Percentiles rank a stretch among this genome's conserved stretches.
Evolutionary conservation across 2,797 vertebrate genomes (phyloP).

Genomic region (Catharus ustulatus): DNA sequence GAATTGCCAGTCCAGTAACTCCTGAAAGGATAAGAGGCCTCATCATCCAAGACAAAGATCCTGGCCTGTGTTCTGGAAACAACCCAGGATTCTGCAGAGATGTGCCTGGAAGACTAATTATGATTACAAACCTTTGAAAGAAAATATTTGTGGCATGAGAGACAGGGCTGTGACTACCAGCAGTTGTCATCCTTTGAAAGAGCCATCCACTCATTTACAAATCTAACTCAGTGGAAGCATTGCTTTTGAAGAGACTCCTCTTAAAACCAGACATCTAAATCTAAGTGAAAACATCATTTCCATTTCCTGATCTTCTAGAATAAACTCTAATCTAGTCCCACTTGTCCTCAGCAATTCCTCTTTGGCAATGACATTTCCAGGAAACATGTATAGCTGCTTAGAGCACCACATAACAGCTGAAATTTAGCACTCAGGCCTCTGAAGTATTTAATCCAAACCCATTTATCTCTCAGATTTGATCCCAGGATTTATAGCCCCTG

Average conservation of each 20-base stretch:
- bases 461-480: not conserved
- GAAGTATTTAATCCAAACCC: not conserved
- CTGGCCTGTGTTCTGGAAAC: not conserved
- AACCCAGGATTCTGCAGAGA: not conserved
- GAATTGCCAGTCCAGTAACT: not conserved
- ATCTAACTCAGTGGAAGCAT: not conserved
- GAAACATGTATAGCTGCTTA: not conserved
- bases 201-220: not conserved
- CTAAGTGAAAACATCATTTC: not conserved
- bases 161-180: not conserved
- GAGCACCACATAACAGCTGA: not conserved
- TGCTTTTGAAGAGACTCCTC: not conserved
- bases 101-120: not conserved
- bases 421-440: not conserved
- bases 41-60: not conserved
- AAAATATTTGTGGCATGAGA: not conserved
- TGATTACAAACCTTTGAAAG: not conserved
- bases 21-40: not conserved
- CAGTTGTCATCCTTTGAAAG: not conserved
- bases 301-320: not conserved
- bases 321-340: not conserved
- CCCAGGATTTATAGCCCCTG: not conserved
- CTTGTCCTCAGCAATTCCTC: not conserved
- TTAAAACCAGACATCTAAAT: not conserved
- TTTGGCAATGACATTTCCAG: not conserved